Evolutionary conservation across 2,797 vertebrate species (phyloP), one percentile per base, ranked within the genome.

Genomic region (Chrysocyon brachyurus): DNA sequence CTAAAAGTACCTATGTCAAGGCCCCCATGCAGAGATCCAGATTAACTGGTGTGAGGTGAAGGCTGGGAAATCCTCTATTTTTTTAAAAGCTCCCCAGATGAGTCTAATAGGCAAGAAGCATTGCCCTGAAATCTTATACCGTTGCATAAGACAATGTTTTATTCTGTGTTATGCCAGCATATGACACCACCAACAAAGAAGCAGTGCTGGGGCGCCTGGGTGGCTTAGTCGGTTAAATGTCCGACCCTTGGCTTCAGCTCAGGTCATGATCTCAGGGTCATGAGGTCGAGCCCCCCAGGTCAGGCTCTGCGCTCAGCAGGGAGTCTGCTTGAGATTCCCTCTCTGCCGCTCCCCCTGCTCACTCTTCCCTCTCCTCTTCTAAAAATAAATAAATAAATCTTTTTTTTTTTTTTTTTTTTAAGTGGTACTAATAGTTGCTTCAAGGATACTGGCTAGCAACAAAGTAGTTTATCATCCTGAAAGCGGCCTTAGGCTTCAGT

Each of bases 111-210:
- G 59, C 5, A 75, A 66, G 28, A 92, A 97, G n/a, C 12, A 46
- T 26, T 90, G 61, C 33, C 14, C 68, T 87, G 61, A 36, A 89
- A 83, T 91, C 59, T 96, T 63, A 75, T 11, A 57, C 46, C 26
- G 66, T 26, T 52, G 19, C 64, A 66, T 28, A 85, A 90, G 92
- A 72, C n/a, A n/a, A 24, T 49, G 52, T 89, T 90, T 59, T 64
- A 85, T 73, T 59, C 49, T 93, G 21, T 46, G 92, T 86, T 89
- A 89, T 70, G 40, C 54, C 72, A 96, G 64, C 79, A 83, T 54
- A 73, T 91, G 61, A 87, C 2, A 61, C 40, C 9, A 57, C 11
- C n/a, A 77, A 57, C 86, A 56, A 70, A 89, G 46, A 40, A 33
- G 36, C 17, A 66, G 64, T 19, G 17, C 64, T n/a, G 31, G 8